These are phyloP conservation scores for Lampris incognitus DNA, from an alignment of 2,113 vertebrate genomes.

Conservation along the genomic window DNA sequence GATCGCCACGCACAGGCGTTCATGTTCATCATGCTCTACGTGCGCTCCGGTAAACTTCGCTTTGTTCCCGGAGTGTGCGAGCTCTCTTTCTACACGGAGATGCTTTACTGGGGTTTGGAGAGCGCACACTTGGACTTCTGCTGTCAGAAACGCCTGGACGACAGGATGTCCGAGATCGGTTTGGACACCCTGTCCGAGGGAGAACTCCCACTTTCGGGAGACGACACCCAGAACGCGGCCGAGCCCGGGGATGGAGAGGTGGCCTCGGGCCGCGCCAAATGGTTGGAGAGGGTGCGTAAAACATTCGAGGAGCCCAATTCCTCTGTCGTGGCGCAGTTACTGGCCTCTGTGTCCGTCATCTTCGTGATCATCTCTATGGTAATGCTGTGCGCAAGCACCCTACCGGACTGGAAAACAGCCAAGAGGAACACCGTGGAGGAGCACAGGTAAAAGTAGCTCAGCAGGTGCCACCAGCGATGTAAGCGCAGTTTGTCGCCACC, in stretches of 20 bases:
- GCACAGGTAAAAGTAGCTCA: slow-evolving; percentile 87
- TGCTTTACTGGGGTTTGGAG: slow-evolving; percentile 98
- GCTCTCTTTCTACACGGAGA: slow-evolving; percentile 98
- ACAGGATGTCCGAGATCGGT: slow-evolving; percentile 94
- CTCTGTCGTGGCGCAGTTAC: slow-evolving; percentile 92
- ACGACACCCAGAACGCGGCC: slow-evolving; percentile 62
- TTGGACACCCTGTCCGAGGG: slow-evolving; percentile 87
- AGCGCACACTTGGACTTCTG: slow-evolving; percentile 94
- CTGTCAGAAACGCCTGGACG: slow-evolving; percentile 96
- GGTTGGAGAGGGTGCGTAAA: slow-evolving; percentile 92
- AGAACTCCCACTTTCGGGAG: slow-evolving; percentile 65
- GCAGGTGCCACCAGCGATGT: too few relatives aligned
- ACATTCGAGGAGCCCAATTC: slow-evolving; percentile 97
- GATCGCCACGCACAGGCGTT: slow-evolving; percentile 98
- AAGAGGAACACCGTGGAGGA: slow-evolving; percentile 94
- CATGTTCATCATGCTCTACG: slow-evolving; percentile 96
- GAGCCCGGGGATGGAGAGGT: slow-evolving; percentile 29
- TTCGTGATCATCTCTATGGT: slow-evolving; percentile 98
- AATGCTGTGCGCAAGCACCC: slow-evolving; percentile 95
- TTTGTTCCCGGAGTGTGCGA: slow-evolving; percentile 98
- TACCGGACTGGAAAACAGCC: slow-evolving; percentile 96
- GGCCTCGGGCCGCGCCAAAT: slow-evolving; percentile 80
- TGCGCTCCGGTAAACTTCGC: slow-evolving; percentile 95
- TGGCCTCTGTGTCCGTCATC: slow-evolving; percentile 94
- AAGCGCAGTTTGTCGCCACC: too few relatives aligned